Evolutionary conservation across 1,140 invertebrate species (phyloP), one percentile per base, ranked within the genome.

Genomic region (Coptotermes formosanus): DNA sequence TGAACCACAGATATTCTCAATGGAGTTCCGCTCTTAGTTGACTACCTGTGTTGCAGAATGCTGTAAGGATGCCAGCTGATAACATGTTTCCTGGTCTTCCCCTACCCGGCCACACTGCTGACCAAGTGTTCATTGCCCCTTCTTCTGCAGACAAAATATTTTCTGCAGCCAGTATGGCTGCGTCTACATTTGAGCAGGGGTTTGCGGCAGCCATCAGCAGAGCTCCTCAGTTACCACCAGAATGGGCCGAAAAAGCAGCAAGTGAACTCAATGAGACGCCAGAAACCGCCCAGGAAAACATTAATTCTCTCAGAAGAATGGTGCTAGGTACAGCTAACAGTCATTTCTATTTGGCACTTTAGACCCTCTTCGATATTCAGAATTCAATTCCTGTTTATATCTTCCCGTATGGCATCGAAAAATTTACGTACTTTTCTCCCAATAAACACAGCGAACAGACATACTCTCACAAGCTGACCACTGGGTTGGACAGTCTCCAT

Each of bases 261-360:
- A 43, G 75, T n/a, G 89, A 89, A 85, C 88, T 89, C 3, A 87
- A 89, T 52, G 89, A 89, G 85, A 87, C 85, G 7, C 88, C 89
- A 0, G 87, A 88, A 23, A 87, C 44, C 4, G 86, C 88, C 4
- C 84, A 87, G 21, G 84, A 87, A 55, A 88, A 89, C 83, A 88
- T 89, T 21, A 86, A 87, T 82, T 82, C 85, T 59, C 86, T 89
- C 23, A 89, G 86, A 84, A 75, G 87, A 48, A 85, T 89, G 85
- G 82, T 89, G 16, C 48, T 87, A 86, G 87, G 89, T 89, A 88
- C 84, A 84, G 19, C 19, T 55, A 55, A 55, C 52, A 55, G 52
- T 55, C 19, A 55, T 16, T 19, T 19, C 3, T 16, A 55, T 55
- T 55, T 55, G 21, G 52, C 19, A 4, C 6, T 0, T 55, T 21